Percentiles rank a stretch among this genome's conserved stretches.
Conservation (phyloP, 2,113 vertebrate species). For the Haplochromis burtoni region DNA sequence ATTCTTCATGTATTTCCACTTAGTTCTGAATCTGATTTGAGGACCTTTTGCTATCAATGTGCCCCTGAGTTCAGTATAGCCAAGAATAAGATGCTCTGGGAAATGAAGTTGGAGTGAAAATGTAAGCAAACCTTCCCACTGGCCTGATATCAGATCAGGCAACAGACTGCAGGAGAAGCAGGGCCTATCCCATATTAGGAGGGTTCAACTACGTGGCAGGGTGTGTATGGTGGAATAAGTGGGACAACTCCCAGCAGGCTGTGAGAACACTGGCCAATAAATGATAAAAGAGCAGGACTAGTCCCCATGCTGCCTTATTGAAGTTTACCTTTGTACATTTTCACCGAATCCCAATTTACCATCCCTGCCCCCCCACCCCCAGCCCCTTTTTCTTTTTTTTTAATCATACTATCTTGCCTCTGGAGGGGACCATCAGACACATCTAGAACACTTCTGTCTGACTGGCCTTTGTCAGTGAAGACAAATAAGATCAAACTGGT, state of each 20-base stretch:
- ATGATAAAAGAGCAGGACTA: constrained; percentile 57
- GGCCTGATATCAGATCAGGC: constrained; percentile 63
- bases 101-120: constrained; percentile 62
- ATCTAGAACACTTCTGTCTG: constrained; percentile 25
- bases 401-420: not conserved
- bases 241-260: constrained; percentile 71
- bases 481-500: constrained; percentile 35
- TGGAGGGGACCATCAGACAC: constrained; percentile 21
- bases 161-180: constrained; percentile 32
- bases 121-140: constrained; percentile 42
- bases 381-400: constrained; percentile 1
- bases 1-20: constrained; percentile 39
- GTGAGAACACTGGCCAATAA: constrained; percentile 62
- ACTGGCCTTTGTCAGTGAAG: constrained; percentile 35
- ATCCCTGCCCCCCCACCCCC: constrained; percentile 3
- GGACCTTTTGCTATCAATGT: constrained; percentile 39
- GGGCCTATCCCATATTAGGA: constrained; percentile 46
- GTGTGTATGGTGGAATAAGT: constrained; percentile 67
- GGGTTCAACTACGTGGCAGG: constrained; percentile 62
- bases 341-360: constrained; percentile 52
- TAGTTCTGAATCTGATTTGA: constrained; percentile 42
- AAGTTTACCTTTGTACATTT: constrained; percentile 65
- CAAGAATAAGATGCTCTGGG: constrained; percentile 45
- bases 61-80: constrained; percentile 29
- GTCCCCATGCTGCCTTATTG: constrained; percentile 57